Evolutionary conservation across 2,888 invertebrate species (phyloP).

Genomic region (Eumacrocentrus americanus): DNA sequence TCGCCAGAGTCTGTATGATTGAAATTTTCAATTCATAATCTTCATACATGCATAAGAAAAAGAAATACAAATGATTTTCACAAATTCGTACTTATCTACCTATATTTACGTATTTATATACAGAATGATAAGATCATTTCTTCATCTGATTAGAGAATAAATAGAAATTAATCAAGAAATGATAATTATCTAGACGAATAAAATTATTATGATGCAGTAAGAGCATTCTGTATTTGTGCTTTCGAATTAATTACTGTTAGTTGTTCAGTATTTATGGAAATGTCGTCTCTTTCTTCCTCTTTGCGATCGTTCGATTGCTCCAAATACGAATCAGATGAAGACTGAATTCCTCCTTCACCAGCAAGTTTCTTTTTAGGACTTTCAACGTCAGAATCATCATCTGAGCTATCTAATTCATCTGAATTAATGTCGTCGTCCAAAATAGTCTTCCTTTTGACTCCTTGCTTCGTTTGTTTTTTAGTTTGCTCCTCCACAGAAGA

Average conservation of each 20-base stretch:
- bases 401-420: conserved; percentile 48
- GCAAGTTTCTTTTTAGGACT: conserved; percentile 28
- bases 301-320: conserved; percentile 2
- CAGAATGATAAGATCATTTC: too few species aligned
- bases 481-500: conserved; percentile 44
- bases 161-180: too few species aligned
- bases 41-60: too few species aligned
- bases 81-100: too few species aligned
- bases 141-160: too few species aligned
- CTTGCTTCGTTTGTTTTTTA: conserved; percentile 37
- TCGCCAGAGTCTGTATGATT: conserved; percentile 11
- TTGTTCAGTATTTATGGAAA: background rate
- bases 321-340: conserved; percentile 5
- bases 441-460: conserved; percentile 42
- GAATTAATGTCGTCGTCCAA: conserved; percentile 54
- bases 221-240: background rate
- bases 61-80: too few species aligned
- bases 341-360: conserved; percentile 10
- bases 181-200: too few species aligned
- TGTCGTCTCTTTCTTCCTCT: background rate
- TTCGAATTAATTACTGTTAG: conserved; percentile 21
- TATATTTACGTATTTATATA: too few species aligned
- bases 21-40: background rate
- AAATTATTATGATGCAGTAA: too few species aligned
- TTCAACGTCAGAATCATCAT: conserved; percentile 37